Evolutionary conservation across 2,797 vertebrate species (phyloP).

Genomic region (Morus bassanus): DNA sequence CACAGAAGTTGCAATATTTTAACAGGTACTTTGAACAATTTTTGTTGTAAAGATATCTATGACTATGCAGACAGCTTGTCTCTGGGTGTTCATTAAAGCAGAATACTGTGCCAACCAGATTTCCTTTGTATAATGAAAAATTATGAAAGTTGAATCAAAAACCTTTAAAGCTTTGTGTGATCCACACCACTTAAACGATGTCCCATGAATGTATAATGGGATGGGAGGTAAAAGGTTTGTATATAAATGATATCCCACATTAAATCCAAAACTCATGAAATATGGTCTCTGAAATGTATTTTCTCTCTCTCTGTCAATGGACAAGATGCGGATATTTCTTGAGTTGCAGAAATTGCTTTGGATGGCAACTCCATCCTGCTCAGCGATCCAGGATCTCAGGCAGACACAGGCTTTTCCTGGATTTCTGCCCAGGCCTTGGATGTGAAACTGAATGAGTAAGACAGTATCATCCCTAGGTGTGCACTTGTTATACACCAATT

Average conservation of each 20-base stretch:
- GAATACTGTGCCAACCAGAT: not conserved
- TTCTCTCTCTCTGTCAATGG: not conserved
- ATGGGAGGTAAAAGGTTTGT: not conserved
- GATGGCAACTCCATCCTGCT: not conserved
- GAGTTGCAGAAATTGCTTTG: not conserved
- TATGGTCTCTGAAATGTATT: not conserved
- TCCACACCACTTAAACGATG: not conserved
- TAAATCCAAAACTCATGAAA: not conserved
- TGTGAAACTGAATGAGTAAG: slow-evolving; percentile 5
- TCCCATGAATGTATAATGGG: not conserved
- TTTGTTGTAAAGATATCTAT: not conserved
- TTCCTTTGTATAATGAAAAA: not conserved
- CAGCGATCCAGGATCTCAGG: not conserved
- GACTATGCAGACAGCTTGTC: not conserved
- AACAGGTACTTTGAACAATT: not conserved
- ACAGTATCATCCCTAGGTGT: not conserved
- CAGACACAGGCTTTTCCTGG: not conserved
- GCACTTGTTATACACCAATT: not conserved
- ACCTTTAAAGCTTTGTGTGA: not conserved
- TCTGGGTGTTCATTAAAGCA: not conserved
- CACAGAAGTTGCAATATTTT: not conserved
- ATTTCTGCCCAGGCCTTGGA: not conserved
- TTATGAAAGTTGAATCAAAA: not conserved
- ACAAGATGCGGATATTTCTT: not conserved
- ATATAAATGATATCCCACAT: not conserved